Percentiles rank a stretch among this genome's conserved stretches.
Evolutionary conservation across 2,113 vertebrate species (phyloP).

Genomic region (Apodemus sylvaticus): DNA sequence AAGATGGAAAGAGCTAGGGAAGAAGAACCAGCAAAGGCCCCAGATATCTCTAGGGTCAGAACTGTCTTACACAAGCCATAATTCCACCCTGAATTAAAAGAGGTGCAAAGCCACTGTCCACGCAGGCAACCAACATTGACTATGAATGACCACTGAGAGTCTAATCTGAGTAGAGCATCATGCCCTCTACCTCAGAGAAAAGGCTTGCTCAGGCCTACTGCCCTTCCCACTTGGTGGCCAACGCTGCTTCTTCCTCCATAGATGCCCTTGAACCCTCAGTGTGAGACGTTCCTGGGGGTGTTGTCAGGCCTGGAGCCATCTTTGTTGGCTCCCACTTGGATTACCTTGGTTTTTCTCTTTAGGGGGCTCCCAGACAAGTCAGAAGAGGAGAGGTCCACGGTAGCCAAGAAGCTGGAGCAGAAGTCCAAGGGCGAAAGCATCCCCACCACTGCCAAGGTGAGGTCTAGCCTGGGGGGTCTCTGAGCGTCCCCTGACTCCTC

Average conservation of each 20-base stretch:
- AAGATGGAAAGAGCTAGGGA: background rate
- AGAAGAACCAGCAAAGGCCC: background rate
- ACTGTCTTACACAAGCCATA: background rate
- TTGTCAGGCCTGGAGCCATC: background rate
- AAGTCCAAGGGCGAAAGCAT: conserved; percentile 94
- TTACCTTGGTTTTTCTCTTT: background rate
- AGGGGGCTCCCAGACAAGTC: conserved; percentile 93
- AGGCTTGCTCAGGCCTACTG: background rate
- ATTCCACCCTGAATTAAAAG: background rate
- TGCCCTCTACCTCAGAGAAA: background rate
- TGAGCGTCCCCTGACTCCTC: no score
- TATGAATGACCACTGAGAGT: background rate
- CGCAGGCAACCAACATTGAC: no score
- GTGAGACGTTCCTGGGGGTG: background rate
- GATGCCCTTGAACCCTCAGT: background rate
- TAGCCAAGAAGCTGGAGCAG: conserved; percentile 95
- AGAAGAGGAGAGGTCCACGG: conserved; percentile 92
- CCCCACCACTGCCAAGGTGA: conserved; percentile 96
- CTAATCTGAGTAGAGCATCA: background rate
- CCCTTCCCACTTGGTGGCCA: background rate
- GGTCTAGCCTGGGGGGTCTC: fast-evolving
- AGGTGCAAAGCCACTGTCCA: background rate
- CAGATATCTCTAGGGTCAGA: background rate
- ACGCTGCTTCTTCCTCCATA: background rate
- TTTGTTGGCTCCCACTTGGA: background rate